Evolutionary conservation across 30 jellyfish, hydroid and myxozoan genomes (phyloP).

Genomic region (Pelagia noctiluca): DNA sequence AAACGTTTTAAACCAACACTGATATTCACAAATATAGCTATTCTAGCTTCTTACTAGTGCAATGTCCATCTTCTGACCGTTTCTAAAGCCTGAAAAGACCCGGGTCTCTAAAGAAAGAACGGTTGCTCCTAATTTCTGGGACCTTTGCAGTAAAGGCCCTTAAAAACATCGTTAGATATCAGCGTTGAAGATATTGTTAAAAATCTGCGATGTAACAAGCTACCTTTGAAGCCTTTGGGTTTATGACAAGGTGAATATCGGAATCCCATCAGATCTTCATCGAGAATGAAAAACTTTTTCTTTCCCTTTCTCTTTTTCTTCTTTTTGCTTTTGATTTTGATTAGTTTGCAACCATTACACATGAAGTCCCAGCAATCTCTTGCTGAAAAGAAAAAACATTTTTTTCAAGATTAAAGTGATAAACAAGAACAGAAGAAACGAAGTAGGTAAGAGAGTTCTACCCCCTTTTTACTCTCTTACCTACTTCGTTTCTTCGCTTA

Average conservation of each 20-base stretch:
- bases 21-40: too few relatives aligned
- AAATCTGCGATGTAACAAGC: background rate
- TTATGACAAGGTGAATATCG: conserved; percentile 83
- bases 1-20: too few relatives aligned
- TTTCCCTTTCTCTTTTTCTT: conserved; percentile 29
- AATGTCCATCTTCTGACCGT: too few relatives aligned
- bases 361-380: conserved; percentile 79
- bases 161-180: background rate
- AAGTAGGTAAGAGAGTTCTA: background rate
- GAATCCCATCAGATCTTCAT: conserved; percentile 90
- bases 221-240: conserved; percentile 89
- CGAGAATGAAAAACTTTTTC: conserved; percentile 71
- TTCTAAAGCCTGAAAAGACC: too few relatives aligned
- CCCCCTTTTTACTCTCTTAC: too few relatives aligned
- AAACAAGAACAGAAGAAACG: background rate
- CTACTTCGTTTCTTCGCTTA: too few relatives aligned
- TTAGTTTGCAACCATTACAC: conserved; percentile 80
- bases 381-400: conserved; percentile 59
- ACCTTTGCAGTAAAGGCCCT: background rate
- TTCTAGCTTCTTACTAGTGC: too few relatives aligned
- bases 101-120: too few relatives aligned
- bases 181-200: background rate
- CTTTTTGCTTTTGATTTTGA: conserved; percentile 48
- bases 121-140: too few relatives aligned
- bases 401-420: too few relatives aligned